Evolutionary conservation across 2,888 invertebrate genomes (phyloP).

Genomic region (Epiblema foenella): DNA sequence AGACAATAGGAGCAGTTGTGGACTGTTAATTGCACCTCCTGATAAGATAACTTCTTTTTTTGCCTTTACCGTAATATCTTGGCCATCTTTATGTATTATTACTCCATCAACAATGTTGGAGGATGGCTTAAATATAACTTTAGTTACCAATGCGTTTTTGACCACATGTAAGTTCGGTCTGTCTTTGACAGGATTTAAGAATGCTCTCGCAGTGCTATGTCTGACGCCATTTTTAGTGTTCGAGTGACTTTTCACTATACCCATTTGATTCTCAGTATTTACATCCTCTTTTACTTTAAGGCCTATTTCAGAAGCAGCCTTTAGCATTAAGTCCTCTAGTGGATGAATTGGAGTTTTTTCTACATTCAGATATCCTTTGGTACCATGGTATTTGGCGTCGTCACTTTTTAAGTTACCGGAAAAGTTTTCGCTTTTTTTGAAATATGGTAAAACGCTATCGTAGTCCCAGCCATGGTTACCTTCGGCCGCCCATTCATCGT

Average conservation of each 20-base stretch:
- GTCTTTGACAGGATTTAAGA: conserved; percentile 68
- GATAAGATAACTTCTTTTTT: conserved; percentile 81
- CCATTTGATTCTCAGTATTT: conserved; percentile 77
- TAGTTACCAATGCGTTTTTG: conserved; percentile 81
- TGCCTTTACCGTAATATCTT: conserved; percentile 63
- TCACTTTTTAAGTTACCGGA: conserved; percentile 50
- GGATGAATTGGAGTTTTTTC: conserved; percentile 55
- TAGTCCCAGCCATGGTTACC: conserved; percentile 86
- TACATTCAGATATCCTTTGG: conserved; percentile 70
- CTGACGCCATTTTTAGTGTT: conserved; percentile 77
- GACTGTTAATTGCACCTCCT: conserved; percentile 80
- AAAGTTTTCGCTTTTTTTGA: conserved; percentile 80
- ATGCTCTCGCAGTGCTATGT: conserved; percentile 83
- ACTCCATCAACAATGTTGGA: conserved; percentile 76
- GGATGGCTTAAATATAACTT: conserved; percentile 78
- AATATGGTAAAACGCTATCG: conserved; percentile 78
- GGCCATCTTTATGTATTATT: conserved; percentile 64
- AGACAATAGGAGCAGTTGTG: conserved; percentile 80
- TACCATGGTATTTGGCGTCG: conserved; percentile 62
- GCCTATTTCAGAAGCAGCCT: conserved; percentile 76
- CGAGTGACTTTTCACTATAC: conserved; percentile 71
- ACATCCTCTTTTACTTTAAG: conserved; percentile 63
- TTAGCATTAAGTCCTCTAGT: conserved; percentile 61
- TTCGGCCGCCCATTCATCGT: conserved; percentile 80
- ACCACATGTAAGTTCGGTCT: conserved; percentile 74